Base-by-base conservation (phyloP, 1,140 invertebrate genomes). In the Habropoda laboriosa region DNA sequence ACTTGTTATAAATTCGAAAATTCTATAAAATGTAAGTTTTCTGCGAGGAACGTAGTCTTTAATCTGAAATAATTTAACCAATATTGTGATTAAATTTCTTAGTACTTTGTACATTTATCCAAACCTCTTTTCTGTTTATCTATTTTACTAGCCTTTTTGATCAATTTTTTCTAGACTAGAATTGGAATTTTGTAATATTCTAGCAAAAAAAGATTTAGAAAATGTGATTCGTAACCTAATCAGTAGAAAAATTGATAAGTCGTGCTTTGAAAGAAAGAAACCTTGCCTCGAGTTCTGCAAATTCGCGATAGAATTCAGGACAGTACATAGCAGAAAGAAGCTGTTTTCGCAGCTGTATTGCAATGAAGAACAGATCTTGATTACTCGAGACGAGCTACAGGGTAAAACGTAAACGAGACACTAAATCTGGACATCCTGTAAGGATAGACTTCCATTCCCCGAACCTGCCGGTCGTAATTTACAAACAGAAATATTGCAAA, bases 341-440 rank as follows among this genome's bases (percentile, higher is more conserved):
- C 32, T 58, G 63, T 67, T 67, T 76, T 58, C 32, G 63, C 74
- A 76, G 74, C 74, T 76, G 74, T 58, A 67, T 58, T 16, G 38
- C 63, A 24, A 47, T 24, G 40, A 13, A 76, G 68, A 67, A 57
- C 40, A 76, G 45, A 53, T 38, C 61, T 57, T 21, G 61, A 76
- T 67, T 66, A 66, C 49, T 45, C 38, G 12, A n/a, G 55, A 7
- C 21, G 8, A 32, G 38, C 18, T 66, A 51, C 30, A 24, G 16
- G n/a, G 24, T 47, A 27, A 13, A 76, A 67, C 49, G 30, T 67
- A 76, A 76, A 76, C 74, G 27, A 67, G 32, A 10, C 63, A 45
- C 74, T 67, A 76, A 76, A 66, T 76, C 68, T 76, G 74, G 63
- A 76, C 63, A 68, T 68, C 63, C 63, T 76, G 53, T n/a, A 67